Percentiles rank a stretch among this genome's conserved stretches.
phyloP scores from a whole-genome alignment of 2,113 vertebrate species.

The Phylloscopus trochiloides region DNA sequence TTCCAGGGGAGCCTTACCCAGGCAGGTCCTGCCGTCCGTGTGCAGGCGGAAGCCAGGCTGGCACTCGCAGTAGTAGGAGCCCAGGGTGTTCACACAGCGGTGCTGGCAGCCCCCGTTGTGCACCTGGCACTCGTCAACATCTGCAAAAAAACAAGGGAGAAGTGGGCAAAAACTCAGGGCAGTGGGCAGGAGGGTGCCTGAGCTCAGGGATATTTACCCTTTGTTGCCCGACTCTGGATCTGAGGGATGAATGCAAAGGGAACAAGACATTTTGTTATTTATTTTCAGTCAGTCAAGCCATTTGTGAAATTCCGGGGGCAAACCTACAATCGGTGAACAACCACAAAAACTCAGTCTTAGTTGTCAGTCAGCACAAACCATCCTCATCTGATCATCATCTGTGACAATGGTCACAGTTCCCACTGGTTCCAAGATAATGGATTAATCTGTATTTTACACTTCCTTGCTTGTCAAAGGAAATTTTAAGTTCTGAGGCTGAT shows the following conservation, averaged over 20 bases:
- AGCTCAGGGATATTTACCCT: neutral
- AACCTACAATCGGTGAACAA: neutral
- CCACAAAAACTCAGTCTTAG: neutral
- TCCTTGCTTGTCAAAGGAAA: neutral
- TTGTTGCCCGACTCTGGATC: fast-evolving
- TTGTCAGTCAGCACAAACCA: neutral
- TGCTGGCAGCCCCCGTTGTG: conserved; percentile 97
- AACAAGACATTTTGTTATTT: neutral
- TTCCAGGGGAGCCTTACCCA: conserved; percentile 72
- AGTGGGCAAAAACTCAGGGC: neutral
- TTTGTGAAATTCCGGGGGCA: neutral
- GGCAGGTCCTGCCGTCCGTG: conserved; percentile 88
- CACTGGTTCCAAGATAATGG: neutral
- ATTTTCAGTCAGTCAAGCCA: neutral
- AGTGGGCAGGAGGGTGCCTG: fast-evolving
- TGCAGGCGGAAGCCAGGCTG: conserved; percentile 85
- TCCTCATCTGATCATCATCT: neutral
- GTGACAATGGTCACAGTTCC: fast-evolving
- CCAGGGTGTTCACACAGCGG: conserved; percentile 88
- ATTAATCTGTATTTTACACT: neutral
- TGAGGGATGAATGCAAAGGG: neutral
- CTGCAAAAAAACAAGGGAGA: conserved; percentile 55
- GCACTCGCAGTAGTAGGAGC: conserved; percentile 90
- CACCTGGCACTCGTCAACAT: conserved; percentile 89
- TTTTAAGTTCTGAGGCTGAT: neutral